These are phyloP conservation scores for Drosophila kanekoi DNA, from an alignment of 2,888 invertebrate species.

Conservation along the genomic window DNA sequence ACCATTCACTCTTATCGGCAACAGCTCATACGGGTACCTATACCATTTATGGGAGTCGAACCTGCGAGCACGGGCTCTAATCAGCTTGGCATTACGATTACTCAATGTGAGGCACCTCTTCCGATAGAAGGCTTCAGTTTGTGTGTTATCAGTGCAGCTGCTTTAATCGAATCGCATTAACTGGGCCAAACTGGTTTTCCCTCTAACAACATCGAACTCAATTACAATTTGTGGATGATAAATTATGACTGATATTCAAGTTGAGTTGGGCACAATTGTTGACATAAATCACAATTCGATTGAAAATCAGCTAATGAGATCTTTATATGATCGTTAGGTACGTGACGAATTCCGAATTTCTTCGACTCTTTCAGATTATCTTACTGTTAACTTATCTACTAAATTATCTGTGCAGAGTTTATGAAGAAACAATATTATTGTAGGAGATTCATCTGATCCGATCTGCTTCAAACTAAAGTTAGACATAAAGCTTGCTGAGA, in stretches of 20 bases:
- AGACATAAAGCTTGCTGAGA: no score
- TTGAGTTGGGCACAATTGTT: constrained; percentile 4
- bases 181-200: constrained; percentile 10
- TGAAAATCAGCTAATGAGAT: constrained; percentile 11
- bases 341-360: no score
- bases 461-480: no score
- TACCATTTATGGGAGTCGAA: neutral
- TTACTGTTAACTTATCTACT: no score
- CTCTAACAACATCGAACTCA: constrained; percentile 7
- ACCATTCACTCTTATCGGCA: constrained; percentile 39
- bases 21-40: neutral
- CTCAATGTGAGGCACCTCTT: constrained; percentile 16
- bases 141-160: constrained; percentile 30
- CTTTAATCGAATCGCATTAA: neutral
- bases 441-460: no score
- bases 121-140: constrained; percentile 9
- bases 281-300: constrained; percentile 25
- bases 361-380: no score
- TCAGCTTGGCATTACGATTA: constrained; percentile 31
- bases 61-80: constrained; percentile 17
- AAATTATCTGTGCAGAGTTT: no score
- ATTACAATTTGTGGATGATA: constrained; percentile 26
- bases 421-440: no score
- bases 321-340: neutral
- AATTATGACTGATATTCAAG: constrained; percentile 12